These are phyloP conservation scores for Sinocyclocheilus maitianheensis DNA, from an alignment of 2,113 vertebrate genomes.

Conservation along the genomic window DNA sequence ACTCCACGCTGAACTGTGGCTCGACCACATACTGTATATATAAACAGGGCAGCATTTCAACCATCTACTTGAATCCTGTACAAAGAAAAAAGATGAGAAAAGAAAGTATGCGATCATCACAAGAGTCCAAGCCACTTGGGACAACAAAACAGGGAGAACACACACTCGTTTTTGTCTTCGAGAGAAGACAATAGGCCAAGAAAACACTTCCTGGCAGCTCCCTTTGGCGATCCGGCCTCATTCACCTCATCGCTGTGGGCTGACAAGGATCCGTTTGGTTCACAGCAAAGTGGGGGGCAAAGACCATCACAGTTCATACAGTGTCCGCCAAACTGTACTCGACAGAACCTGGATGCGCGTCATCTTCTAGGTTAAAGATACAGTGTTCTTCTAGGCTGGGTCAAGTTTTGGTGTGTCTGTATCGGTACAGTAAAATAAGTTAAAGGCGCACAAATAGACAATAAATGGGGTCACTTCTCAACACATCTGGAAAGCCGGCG, in stretches of 20 bases:
- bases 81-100: constrained; percentile 40
- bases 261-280: constrained; percentile 40
- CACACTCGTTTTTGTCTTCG: constrained; percentile 30
- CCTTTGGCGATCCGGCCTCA: constrained; percentile 15
- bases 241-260: constrained; percentile 9
- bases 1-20: constrained; percentile 46
- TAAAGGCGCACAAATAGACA: neutral
- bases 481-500: neutral
- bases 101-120: neutral
- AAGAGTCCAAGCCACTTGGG: constrained; percentile 43
- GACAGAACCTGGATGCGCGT: constrained; percentile 34
- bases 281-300: constrained; percentile 21
- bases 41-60: constrained; percentile 55
- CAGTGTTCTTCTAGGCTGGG: constrained; percentile 36
- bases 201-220: constrained; percentile 69
- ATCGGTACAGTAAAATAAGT: neutral
- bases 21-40: constrained; percentile 53
- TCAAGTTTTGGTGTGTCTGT: constrained; percentile 32
- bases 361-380: constrained; percentile 47
- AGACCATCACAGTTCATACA: constrained; percentile 19
- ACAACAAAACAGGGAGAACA: constrained; percentile 25
- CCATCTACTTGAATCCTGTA: constrained; percentile 62
- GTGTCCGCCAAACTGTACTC: constrained; percentile 21
- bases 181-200: constrained; percentile 63
- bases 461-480: neutral